A percentile compares a stretch with the other conserved stretches of the same genome.
phyloP scores from a whole-genome alignment of 2,113 vertebrate genomes.

The Oreotragus oreotragus region DNA sequence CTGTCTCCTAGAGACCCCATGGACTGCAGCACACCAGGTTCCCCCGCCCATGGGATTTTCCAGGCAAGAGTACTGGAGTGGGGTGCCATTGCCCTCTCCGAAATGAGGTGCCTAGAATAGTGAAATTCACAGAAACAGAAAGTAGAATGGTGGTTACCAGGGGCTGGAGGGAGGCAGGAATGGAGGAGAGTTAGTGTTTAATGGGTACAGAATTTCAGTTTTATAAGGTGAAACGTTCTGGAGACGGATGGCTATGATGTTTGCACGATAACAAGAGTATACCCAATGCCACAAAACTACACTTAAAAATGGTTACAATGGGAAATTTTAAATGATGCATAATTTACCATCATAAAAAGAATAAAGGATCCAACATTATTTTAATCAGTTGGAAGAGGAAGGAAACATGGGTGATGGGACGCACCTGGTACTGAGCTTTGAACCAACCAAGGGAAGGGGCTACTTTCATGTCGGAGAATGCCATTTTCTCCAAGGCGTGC shows the following conservation, averaged over 20 bases:
- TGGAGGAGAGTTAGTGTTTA: background rate
- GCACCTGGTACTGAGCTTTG: background rate
- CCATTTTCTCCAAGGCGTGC: background rate
- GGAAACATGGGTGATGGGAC: background rate
- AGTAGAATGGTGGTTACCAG: background rate
- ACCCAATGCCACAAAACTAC: background rate
- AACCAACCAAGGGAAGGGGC: background rate
- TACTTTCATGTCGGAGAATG: background rate
- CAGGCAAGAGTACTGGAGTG: too few relatives aligned
- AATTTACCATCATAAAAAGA: background rate
- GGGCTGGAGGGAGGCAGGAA: fast-evolving
- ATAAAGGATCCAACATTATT: background rate
- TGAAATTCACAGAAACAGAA: background rate
- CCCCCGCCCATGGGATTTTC: too few relatives aligned
- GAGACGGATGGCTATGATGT: background rate
- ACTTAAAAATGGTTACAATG: background rate
- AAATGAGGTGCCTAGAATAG: background rate
- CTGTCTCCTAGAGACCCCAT: too few relatives aligned
- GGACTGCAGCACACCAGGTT: too few relatives aligned
- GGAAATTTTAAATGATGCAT: background rate
- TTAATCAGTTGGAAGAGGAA: background rate
- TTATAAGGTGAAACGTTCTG: background rate
- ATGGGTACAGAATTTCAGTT: background rate
- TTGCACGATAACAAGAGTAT: background rate
- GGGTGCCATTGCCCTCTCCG: too few relatives aligned